Evolutionary conservation across 2,888 invertebrate species (phyloP).

Genomic region (Lithophane semibrunnea): DNA sequence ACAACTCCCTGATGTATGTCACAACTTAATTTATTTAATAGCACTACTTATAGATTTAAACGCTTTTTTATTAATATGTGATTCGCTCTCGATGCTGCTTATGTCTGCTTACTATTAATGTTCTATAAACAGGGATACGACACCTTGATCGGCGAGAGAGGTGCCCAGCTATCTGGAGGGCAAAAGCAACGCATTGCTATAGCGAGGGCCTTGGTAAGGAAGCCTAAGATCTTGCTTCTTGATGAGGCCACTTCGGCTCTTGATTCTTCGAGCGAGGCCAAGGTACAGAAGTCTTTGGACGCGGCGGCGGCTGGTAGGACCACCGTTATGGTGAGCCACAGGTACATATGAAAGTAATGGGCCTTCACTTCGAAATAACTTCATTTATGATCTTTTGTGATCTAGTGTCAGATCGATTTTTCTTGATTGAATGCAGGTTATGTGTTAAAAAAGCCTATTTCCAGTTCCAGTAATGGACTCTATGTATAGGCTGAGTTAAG

Average conservation of each 20-base stretch:
- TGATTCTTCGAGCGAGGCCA: constrained; percentile 95
- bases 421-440: background rate
- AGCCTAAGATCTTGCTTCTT: constrained; percentile 93
- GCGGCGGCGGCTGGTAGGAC: constrained; percentile 93
- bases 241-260: constrained; percentile 97
- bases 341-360: constrained; percentile 73
- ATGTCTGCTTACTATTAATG: background rate
- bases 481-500: background rate
- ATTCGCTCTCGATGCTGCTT: background rate
- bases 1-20: constrained; percentile 92
- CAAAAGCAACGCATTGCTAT: constrained; percentile 96
- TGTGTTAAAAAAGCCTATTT: background rate
- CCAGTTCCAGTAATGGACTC: background rate
- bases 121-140: constrained; percentile 91
- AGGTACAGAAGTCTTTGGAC: constrained; percentile 95
- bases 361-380: constrained; percentile 3
- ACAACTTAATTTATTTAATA: background rate
- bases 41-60: background rate
- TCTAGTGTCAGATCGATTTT: background rate
- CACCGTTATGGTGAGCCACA: constrained; percentile 94
- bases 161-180: constrained; percentile 95
- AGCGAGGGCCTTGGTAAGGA: constrained; percentile 94
- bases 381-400: constrained; percentile 2
- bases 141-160: constrained; percentile 94
- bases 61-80: background rate